Evolutionary conservation across 2,113 vertebrate genomes (phyloP), one percentile per base, ranked within the genome.

Genomic region (Microcebus griseorufus): DNA sequence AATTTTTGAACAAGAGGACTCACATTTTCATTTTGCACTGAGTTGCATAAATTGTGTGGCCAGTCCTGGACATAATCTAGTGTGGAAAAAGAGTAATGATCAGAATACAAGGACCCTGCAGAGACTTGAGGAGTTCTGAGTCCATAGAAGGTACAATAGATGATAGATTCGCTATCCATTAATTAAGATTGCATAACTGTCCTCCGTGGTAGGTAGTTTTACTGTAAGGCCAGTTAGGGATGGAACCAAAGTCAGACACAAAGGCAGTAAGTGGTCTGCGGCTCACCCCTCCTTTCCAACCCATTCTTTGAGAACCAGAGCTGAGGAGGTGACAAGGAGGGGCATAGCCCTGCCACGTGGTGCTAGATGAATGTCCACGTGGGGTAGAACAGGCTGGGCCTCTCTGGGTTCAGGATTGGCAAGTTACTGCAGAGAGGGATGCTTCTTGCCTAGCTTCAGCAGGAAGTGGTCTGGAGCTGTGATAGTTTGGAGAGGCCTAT

Each of bases 121-220:
- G 85, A 73, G 45, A 88, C 16, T 69, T 45, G n/a, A 95, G 51
- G 67, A 67, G 34, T 90, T 93, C 32, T 80, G 45, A 90, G 73
- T 93, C 27, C 37, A 32, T 14, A 8, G 81, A 86, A 42, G 18
- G 12, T 51, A 51, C 25, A 37, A 10, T 78, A 81, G 23, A 60
- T 62, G 83, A 72, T 94, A 72, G 45, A 39, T 88, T 37, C 72
- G 67, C 73, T 86, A 2, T 14, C 42, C 37, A 23, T 79, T 95
- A 81, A 70, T 97, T 51, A 73, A 70, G 20, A 18, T 84, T 73
- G 4, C 5, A 22, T 69, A 88, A 45, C 60, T 88, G 13, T 85
- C 14, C 73, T 95, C 2, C 5, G 0, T 79, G 37, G 67, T 89
- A 86, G 76, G 53, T n/a, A 67, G n/a, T 92, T 95, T 95, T 75